These are phyloP conservation scores for Lineus longissimus DNA, from an alignment of 1,140 invertebrate species.

Conservation along the genomic window DNA sequence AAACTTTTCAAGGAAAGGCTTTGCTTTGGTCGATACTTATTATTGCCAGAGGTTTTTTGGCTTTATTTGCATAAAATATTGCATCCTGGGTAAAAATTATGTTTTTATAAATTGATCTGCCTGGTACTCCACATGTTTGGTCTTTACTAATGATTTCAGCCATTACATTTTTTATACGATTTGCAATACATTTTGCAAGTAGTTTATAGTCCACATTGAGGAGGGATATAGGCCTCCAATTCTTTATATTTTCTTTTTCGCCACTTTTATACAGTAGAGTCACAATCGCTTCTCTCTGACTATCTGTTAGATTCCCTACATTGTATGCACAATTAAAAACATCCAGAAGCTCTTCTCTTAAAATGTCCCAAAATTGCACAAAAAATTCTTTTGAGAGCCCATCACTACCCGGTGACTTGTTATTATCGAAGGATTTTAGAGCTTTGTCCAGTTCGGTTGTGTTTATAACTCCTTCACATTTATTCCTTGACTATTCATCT, in stretches of 20 bases:
- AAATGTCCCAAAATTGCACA: neutral
- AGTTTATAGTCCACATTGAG: neutral
- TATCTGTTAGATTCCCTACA: neutral
- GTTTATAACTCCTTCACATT: neutral
- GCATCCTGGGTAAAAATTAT: slow-evolving; percentile 6
- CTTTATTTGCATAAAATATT: slow-evolving; percentile 3
- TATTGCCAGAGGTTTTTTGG: neutral
- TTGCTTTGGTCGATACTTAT: slow-evolving; percentile 18
- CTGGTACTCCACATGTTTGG: slow-evolving; percentile 6
- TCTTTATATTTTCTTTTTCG: neutral
- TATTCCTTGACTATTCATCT: no score
- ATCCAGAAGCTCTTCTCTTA: neutral
- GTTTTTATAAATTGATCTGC: slow-evolving; percentile 15
- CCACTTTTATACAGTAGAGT: neutral
- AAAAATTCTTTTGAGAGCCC: neutral
- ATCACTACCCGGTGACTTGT: slow-evolving; percentile 4
- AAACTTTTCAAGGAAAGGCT: slow-evolving; percentile 14
- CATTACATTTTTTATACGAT: neutral
- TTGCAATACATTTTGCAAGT: neutral
- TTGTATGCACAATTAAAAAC: no score
- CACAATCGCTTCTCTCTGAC: no score
- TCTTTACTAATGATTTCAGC: neutral
- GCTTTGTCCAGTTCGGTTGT: neutral
- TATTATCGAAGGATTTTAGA: neutral
- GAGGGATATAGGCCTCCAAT: slow-evolving; percentile 5